Evolutionary conservation across 1,140 invertebrate species (phyloP).

Genomic region (Sycophila sp.): DNA sequence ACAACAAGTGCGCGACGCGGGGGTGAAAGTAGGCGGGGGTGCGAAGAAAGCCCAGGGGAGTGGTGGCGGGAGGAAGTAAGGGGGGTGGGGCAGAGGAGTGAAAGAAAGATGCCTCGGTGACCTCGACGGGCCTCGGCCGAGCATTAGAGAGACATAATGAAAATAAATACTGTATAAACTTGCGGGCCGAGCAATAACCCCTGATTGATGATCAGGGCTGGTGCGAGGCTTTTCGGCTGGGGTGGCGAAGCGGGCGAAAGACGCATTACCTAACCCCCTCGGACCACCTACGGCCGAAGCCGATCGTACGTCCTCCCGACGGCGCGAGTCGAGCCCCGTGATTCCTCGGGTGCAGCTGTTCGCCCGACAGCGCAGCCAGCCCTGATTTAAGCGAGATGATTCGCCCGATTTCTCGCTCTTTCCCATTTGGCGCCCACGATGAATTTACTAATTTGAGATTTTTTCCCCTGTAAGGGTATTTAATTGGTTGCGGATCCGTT

Average conservation of each 20-base stretch:
- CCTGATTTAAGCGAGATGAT: not conserved
- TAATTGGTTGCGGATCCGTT: no score
- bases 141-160: slow-evolving; percentile 54
- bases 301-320: no score
- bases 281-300: slow-evolving; percentile 61
- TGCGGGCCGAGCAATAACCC: slow-evolving; percentile 52
- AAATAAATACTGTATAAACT: slow-evolving; percentile 68
- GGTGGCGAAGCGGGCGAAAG: slow-evolving; percentile 42
- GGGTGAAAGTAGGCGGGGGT: no score
- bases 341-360: slow-evolving; percentile 23
- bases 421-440: no score
- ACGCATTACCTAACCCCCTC: slow-evolving; percentile 59
- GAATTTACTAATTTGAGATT: no score
- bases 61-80: no score
- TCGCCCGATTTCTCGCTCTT: no score
- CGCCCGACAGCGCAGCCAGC: not conserved
- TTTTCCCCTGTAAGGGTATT: no score
- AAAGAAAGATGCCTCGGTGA: slow-evolving; percentile 17
- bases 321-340: no score
- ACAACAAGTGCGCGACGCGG: not conserved
- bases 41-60: no score
- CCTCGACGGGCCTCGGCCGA: not conserved
- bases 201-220: slow-evolving; percentile 64
- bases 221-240: slow-evolving; percentile 31
- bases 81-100: no score